Base-by-base conservation (phyloP, 2,888 invertebrate genomes). In the Smittia sp. region DNA sequence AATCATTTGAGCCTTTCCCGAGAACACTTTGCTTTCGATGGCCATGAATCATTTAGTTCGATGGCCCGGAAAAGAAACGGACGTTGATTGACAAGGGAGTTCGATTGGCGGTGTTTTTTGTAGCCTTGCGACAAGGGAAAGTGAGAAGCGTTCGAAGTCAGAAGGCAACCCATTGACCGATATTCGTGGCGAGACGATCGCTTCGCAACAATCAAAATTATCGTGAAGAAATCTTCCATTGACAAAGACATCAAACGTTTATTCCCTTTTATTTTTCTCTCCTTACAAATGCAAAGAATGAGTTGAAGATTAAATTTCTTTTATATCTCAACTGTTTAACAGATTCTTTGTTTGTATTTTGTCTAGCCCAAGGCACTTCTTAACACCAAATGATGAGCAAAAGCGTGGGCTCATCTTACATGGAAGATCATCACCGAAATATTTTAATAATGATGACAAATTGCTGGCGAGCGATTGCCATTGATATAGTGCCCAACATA, bases 261-360 rank as follows among this genome's bases (percentile, higher is more conserved):
- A 58, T 13, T 13, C 3, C 58, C 2, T 18, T 58, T 58, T 52
- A n/a, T 52, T 52, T 52, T 52, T 15, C 15, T 52, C 52, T 11
- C 15, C 52, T 52, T 18, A 13, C 18, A 20, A 46, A 20, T 7
- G 32, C 24, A 15, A 32, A 54, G 69, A 70, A 54, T 67, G 20
- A 68, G 25, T 52, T 52, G 54, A 54, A 70, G 69, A 70, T 70
- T 70, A 70, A 70, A 32, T 54, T 70, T 70, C 38, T 70, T 52
- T 52, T 54, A 25, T 52, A 46, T 22, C 68, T 67, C 38, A 38
- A n/a, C n/a, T n/a, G 15, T 58, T 58, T 58, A n/a, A n/a, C n/a
- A n/a, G 58, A 4, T 58, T 18, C 18, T 20, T 58, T 58, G 58
- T 58, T 58, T 22, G 22, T 52, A 4, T 18, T 46, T 46, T 46